These are phyloP conservation scores for Athripsodes cinereus DNA, from an alignment of 2,888 invertebrate genomes.

Conservation along the genomic window DNA sequence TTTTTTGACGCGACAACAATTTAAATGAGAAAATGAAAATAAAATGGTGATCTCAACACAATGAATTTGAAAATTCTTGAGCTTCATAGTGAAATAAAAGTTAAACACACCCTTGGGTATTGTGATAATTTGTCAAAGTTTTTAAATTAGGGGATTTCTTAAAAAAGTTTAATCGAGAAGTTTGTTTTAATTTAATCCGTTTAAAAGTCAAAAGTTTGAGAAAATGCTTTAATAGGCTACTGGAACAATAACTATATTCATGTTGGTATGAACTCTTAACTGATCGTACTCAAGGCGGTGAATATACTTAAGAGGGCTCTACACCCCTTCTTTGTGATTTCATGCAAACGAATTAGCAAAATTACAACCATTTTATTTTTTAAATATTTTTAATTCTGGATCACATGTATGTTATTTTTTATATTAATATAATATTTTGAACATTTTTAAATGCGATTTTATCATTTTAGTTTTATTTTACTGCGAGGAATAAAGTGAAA, in stretches of 20 bases:
- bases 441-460: too few species aligned
- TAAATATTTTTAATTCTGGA: too few species aligned
- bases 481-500: too few species aligned
- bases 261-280: too few species aligned
- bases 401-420: too few species aligned
- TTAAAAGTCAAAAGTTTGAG: background rate
- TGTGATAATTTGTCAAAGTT: background rate
- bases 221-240: background rate
- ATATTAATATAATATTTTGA: too few species aligned
- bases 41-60: background rate
- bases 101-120: constrained; percentile 2
- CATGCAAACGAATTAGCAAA: too few species aligned
- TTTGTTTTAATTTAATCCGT: background rate
- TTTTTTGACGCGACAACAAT: background rate
- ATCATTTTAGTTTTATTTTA: too few species aligned
- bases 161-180: background rate
- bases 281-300: too few species aligned
- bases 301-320: too few species aligned
- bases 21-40: background rate
- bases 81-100: background rate
- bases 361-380: too few species aligned
- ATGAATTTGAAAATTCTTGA: background rate
- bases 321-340: too few species aligned
- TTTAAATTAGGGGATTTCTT: background rate
- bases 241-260: background rate